Evolutionary conservation across 2,797 vertebrate species (phyloP), one percentile per base, ranked within the genome.

Genomic region (Periparus ater): DNA sequence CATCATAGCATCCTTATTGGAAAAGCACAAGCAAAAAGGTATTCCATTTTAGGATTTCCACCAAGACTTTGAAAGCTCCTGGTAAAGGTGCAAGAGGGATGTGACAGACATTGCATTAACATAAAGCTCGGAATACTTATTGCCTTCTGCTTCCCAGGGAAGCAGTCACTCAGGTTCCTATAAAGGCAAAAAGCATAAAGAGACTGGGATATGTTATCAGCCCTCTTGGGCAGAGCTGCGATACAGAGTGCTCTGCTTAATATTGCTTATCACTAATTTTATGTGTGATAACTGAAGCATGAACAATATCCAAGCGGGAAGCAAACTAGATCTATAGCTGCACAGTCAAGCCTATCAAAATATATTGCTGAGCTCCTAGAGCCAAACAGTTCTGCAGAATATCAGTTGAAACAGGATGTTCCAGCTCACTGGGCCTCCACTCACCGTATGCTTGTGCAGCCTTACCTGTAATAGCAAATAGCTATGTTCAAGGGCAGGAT

Each of bases 191-290:
- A 93, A 74, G 57, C 71, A 47, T 85, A 11, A 91, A 81, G 83
- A 88, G 60, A 6, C 74, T 82, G 80, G 89, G 76, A 79, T 94
- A 67, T 45, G 38, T 78, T 91, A 94, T 91, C 95, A 95, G 60
- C 60, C 45, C 80, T 91, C 67, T 88, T 76, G 91, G 88, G 85
- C 72, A 88, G 77, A 93, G 76, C 73, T 88, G 58, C 11, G 27
- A 27, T 73, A 78, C 73, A 66, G 92, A 94, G 85, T 60, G 74
- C 86, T 89, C 71, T 92, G 93, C 88, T 94, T 94, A 91, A 95
- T 97, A 96, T 68, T 89, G 75, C 92, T 94, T 95, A 95, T 94
- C 88, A 0, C 85, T 96, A 96, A 95, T 96, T 96, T 88, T 94
- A 87, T 89, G 95, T 85, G 78, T 90, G 93, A 84, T 79, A 90